A percentile compares a stretch with the other conserved stretches of the same genome.
Evolutionary conservation across 2,113 vertebrate species (phyloP).

Genomic region (Dascyllus trimaculatus): DNA sequence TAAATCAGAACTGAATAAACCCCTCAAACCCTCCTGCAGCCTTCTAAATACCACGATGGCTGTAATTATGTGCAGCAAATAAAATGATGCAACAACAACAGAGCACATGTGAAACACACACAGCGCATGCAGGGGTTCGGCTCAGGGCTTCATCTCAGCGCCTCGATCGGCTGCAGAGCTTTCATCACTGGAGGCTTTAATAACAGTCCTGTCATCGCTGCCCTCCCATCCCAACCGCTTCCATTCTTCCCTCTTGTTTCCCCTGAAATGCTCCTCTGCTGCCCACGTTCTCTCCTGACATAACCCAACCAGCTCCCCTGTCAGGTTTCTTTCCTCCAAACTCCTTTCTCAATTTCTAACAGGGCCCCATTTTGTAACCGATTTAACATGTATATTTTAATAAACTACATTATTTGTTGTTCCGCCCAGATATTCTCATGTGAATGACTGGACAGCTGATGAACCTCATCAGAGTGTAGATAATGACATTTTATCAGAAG

Average conservation of each 20-base stretch:
- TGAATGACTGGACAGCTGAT: no score
- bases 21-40: no score
- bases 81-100: not conserved
- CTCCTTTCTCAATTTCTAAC: no score
- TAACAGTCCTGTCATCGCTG: conserved; percentile 31
- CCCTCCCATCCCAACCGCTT: conserved; percentile 13
- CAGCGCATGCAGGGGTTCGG: not conserved
- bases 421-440: no score
- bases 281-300: conserved; percentile 1
- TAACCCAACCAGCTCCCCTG: not conserved
- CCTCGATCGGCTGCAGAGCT: conserved; percentile 24
- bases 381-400: no score
- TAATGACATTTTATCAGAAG: no score
- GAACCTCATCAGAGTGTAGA: no score
- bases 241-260: conserved; percentile 33
- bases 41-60: not conserved
- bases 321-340: not conserved
- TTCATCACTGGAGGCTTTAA: conserved; percentile 51
- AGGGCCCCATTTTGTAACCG: no score
- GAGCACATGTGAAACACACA: not conserved
- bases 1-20: no score
- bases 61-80: conserved; percentile 22
- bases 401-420: no score
- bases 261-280: conserved; percentile 12
- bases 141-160: not conserved